Evolutionary conservation across 2,113 vertebrate species (phyloP).

Genomic region (Nycticryphes semicollaris): DNA sequence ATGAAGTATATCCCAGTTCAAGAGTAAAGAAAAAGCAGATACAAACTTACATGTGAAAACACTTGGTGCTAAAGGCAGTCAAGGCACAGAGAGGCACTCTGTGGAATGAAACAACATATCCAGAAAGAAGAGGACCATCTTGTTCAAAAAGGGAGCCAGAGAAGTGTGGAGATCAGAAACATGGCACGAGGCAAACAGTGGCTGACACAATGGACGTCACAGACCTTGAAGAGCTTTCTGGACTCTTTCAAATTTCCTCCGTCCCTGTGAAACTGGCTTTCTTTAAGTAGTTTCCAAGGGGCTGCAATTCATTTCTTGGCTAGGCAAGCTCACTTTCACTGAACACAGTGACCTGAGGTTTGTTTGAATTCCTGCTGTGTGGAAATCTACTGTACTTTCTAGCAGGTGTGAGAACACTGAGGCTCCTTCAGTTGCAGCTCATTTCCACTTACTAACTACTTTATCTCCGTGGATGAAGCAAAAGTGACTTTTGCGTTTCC

Average conservation of each 20-base stretch:
- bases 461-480: conserved; percentile 78
- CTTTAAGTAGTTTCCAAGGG: conserved; percentile 54
- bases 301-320: conserved; percentile 63
- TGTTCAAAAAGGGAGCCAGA: neutral
- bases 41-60: neutral
- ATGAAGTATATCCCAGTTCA: neutral
- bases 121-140: neutral
- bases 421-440: conserved; percentile 70
- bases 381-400: conserved; percentile 65
- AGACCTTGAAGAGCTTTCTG: conserved; percentile 1
- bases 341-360: conserved; percentile 46
- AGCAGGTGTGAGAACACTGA: conserved; percentile 75
- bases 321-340: conserved; percentile 51
- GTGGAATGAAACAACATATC: neutral
- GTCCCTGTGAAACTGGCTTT: conserved; percentile 29
- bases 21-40: neutral
- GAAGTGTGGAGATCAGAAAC: neutral
- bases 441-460: conserved; percentile 79
- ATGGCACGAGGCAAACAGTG: neutral
- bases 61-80: neutral
- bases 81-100: neutral
- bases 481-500: conserved; percentile 81
- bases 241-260: conserved; percentile 34
- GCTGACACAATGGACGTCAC: neutral
- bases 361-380: conserved; percentile 68